These are phyloP conservation scores for Aporophyla nigra DNA, from an alignment of 2,888 invertebrate species.

Conservation along the genomic window DNA sequence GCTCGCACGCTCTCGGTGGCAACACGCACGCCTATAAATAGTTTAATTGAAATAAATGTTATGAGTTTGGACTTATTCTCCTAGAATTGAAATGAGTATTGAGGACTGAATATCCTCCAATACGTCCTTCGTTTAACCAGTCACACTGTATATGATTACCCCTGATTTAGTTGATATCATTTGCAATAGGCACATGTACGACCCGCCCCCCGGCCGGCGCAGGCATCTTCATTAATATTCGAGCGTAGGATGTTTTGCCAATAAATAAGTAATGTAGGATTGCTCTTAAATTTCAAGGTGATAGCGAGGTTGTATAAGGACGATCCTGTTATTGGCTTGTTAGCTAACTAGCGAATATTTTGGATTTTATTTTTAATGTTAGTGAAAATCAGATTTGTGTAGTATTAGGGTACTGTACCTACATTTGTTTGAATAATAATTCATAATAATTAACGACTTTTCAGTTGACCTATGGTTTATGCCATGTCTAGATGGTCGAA, in stretches of 20 bases:
- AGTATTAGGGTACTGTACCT: too few relatives aligned
- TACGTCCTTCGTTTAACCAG: conserved; percentile 13
- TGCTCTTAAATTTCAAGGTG: conserved; percentile 53
- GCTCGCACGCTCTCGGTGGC: too few relatives aligned
- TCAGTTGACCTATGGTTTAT: too few relatives aligned
- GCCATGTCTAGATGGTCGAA: too few relatives aligned
- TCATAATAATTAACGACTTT: too few relatives aligned
- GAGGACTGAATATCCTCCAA: not conserved
- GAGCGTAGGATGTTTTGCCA: conserved; percentile 67
- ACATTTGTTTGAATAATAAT: too few relatives aligned
- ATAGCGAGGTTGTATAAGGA: not conserved
- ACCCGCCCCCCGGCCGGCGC: conserved; percentile 57
- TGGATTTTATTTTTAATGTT: not conserved
- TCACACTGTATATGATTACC: conserved; percentile 21
- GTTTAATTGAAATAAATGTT: too few relatives aligned
- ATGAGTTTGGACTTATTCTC: not conserved
- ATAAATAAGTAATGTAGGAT: conserved; percentile 59
- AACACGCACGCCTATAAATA: too few relatives aligned
- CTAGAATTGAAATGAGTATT: not conserved
- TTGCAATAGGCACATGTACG: conserved; percentile 63
- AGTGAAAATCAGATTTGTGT: too few relatives aligned
- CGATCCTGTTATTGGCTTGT: not conserved
- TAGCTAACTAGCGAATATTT: not conserved
- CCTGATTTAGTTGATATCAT: conserved; percentile 71
- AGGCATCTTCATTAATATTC: conserved; percentile 74